phyloP scores from a whole-genome alignment of 2,113 vertebrate genomes.

The Donacobius atricapilla region DNA sequence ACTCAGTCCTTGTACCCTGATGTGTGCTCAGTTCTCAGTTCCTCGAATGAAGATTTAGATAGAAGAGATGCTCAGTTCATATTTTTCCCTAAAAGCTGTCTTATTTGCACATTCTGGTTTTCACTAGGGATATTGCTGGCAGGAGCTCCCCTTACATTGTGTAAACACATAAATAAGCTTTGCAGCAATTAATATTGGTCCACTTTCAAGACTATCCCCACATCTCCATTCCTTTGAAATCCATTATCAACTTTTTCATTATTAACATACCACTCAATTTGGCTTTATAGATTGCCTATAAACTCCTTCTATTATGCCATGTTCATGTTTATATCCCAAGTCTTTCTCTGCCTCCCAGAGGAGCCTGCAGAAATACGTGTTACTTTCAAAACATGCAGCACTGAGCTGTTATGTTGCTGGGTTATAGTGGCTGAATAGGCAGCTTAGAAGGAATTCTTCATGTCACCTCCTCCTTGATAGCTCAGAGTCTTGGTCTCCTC shows the following conservation, averaged over 20 bases:
- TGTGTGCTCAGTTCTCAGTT: not conserved
- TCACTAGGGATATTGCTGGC: conserved; percentile 33
- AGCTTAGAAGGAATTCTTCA: conserved; percentile 9
- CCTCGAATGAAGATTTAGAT: not conserved
- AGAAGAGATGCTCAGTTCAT: not conserved
- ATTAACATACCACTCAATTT: conserved; percentile 39
- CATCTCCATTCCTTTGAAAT: conserved; percentile 10
- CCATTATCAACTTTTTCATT: conserved; percentile 52
- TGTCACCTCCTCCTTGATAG: conserved; percentile 4
- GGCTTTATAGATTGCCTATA: not conserved
- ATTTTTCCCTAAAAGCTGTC: not conserved
- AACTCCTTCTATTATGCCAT: not conserved
- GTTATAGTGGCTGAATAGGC: not conserved
- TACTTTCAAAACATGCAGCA: not conserved
- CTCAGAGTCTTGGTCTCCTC: not conserved
- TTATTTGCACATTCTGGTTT: conserved; percentile 17
- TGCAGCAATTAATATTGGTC: conserved; percentile 46
- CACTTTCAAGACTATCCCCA: conserved; percentile 34
- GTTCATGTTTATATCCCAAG: not conserved
- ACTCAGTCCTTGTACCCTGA: not conserved
- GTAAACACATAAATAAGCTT: conserved; percentile 52
- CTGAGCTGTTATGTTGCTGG: not conserved
- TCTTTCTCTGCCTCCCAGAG: conserved; percentile 7
- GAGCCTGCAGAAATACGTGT: not conserved
- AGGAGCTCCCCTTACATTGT: not conserved